These are phyloP conservation scores for Subacronicta megacephala DNA, from an alignment of 2,888 invertebrate genomes.

Conservation along the genomic window DNA sequence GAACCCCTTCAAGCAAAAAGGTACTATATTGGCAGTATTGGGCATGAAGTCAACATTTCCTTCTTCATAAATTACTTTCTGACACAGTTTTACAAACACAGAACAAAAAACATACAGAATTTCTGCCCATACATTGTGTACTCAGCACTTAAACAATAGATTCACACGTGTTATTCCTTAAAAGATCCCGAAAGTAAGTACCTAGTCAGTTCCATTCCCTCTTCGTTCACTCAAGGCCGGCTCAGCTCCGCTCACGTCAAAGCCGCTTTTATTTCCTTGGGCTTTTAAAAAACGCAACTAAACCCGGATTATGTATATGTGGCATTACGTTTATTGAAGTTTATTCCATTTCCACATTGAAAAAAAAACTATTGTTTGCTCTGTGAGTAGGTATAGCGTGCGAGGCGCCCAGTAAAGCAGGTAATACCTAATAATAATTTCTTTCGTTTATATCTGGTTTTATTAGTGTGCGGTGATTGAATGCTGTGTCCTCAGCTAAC, in stretches of 20 bases:
- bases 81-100: background rate
- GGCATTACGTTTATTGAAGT: constrained; percentile 10
- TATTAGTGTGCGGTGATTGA: background rate
- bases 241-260: background rate
- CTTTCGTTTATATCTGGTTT: constrained; percentile 2
- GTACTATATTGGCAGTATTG: no score
- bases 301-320: constrained; percentile 41
- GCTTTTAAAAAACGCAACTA: constrained; percentile 5
- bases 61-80: background rate
- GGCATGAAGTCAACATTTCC: no score
- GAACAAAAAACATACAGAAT: background rate
- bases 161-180: background rate
- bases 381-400: background rate
- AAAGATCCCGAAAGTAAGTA: background rate
- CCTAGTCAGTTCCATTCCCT: background rate
- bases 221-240: background rate
- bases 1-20: no score
- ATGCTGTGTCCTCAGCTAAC: background rate
- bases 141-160: background rate
- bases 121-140: background rate
- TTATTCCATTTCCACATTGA: constrained; percentile 29
- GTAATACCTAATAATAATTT: constrained; percentile 25
- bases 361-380: constrained; percentile 34
- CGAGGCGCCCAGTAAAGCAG: constrained; percentile 4
- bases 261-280: constrained; percentile 9